Base-by-base conservation (phyloP, 2,888 invertebrate species). In the Ptilodon capucinus region DNA sequence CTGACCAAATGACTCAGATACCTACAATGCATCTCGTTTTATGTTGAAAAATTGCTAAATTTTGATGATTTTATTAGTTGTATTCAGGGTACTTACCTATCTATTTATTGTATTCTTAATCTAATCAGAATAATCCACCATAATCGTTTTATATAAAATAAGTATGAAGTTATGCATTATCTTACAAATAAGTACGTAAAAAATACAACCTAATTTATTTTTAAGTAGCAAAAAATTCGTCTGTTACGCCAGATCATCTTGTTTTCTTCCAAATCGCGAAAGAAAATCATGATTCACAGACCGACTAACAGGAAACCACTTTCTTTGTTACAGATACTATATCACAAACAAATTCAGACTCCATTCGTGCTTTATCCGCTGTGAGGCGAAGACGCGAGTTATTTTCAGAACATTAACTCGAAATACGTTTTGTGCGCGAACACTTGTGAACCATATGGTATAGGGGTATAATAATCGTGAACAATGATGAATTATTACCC, bases 401-500 rank as follows among this genome's bases (percentile, higher is more conserved):
- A 65, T 59, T 64, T 66, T 51, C 13, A 36, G 57, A 57, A 42
- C 42, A 40, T 48, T 44, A 48, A 46, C 48, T 38, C 34, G 11
- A 49, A 59, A 54, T 51, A 25, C 42, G 36, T 39, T 45, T 18
- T 43, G 49, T 54, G 46, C 38, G 61, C 13, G 40, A 57, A 21
- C 30, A 17, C 45, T 53, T 30, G 48, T 36, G 28, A 28, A 44
- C 23, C 28, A 44, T 40, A 19, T 25, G 18, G 45, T 42, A n/a
- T n/a, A n/a, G n/a, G n/a, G n/a, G 40, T 45, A 45, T 36, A 48
- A 42, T 9, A 0, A 13, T 38, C n/a, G 18, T 41, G 25, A 30
- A 42, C 42, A 17, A 40, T 68, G 53, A 64, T 84, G 19, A 79
- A 69, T 52, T 84, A 87, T 52, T 91, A 89, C 55, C 89, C 90